Base-by-base conservation (phyloP, 2,113 vertebrate species). In the Ciconia boyciana region DNA sequence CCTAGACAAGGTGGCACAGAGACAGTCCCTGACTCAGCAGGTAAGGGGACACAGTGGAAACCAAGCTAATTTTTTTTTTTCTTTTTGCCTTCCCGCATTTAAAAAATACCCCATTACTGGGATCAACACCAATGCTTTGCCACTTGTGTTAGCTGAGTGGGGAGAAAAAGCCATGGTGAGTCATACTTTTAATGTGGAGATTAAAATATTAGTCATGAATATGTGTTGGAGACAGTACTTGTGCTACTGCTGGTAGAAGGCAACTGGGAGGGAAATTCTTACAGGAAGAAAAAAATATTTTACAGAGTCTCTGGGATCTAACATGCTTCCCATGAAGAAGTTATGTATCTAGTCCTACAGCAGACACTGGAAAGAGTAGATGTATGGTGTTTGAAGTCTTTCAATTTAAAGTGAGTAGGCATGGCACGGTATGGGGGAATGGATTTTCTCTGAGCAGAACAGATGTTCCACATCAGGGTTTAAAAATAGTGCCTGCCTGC, bases 401-500 rank as follows among this genome's bases (percentile, higher is more conserved):
- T 87, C 60, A 55, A 20, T 76, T 83, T 68, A 36, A 92, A 93
- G 49, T 69, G 48, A 76, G 43, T 57, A 58, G 66, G 39, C 70
- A 62, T 6, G 21, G 70, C 84, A 89, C 43, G 28, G 61, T 46
- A 18, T 32, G 54, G n/a, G 25, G 55, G 80, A 89, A 92, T 49
- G 65, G n/a, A 89, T 95, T 96, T 93, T 95, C 72, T 95, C 51
- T 71, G 71, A 92, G 74, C 65, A 78, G 70, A 76, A 48, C 39
- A 84, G 90, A 95, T 55, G 60, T 87, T 93, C n/a, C 34, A 22
- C 68, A 43, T 75, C 57, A 64, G 87, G 22, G 12, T 89, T 96
- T 96, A 91, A 96, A 97, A 94, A 75, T 54, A 95, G 71, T 65
- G 71, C 83, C 39, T 91, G 83, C 58, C 43, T 81, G 91, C 61